Conservation (phyloP, 2,888 invertebrate genomes). For the Tenthredo notha region DNA sequence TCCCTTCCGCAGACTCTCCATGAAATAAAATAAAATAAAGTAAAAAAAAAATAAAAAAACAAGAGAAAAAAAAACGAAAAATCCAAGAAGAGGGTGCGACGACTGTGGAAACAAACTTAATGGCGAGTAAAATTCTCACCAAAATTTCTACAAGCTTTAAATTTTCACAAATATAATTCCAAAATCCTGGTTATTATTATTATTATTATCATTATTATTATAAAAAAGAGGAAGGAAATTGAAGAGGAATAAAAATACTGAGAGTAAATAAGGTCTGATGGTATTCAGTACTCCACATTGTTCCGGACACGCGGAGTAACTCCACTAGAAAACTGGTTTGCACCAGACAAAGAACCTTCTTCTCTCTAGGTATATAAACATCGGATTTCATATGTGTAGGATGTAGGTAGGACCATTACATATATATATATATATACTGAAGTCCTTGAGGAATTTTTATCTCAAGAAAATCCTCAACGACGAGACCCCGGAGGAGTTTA, state of each 20-base stretch:
- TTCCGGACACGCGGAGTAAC: constrained; percentile 44
- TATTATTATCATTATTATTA: no score
- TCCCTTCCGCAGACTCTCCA: background rate
- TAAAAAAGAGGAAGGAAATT: background rate
- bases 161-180: background rate
- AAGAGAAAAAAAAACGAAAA: background rate
- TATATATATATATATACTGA: background rate
- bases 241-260: background rate
- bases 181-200: background rate
- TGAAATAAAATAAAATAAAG: background rate
- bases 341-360: constrained; percentile 38
- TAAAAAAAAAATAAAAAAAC: background rate
- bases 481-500: background rate
- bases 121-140: background rate
- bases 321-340: constrained; percentile 49
- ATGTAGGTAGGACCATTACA: background rate
- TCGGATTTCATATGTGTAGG: background rate
- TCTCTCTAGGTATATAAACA: background rate
- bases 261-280: constrained; percentile 39
- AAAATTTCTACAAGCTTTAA: background rate
- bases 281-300: constrained; percentile 27
- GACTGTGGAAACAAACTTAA: background rate
- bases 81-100: background rate
- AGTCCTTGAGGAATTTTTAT: background rate
- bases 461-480: background rate